Percentiles rank a stretch among this genome's conserved stretches.
phyloP scores from a whole-genome alignment of 2,888 invertebrate species.

The Mactromeris polynyma region DNA sequence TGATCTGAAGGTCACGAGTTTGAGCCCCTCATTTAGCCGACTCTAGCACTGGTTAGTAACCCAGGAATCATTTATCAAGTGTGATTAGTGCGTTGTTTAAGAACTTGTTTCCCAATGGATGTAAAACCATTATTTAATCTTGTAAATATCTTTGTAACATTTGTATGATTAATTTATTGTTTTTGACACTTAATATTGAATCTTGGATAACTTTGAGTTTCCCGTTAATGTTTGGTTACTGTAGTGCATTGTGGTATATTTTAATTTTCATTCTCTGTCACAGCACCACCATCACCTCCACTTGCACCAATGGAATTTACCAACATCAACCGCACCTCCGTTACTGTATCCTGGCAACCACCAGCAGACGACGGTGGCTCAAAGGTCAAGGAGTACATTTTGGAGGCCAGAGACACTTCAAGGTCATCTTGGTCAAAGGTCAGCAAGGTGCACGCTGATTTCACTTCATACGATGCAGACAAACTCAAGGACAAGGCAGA shows the following conservation, averaged over 20 bases:
- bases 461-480: constrained; percentile 81
- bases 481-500: constrained; percentile 87
- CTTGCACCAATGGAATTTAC: constrained; percentile 82
- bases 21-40: too few relatives aligned
- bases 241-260: not conserved
- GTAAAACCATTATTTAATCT: too few relatives aligned
- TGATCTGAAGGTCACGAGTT: too few relatives aligned
- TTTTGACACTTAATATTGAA: too few relatives aligned
- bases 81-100: too few relatives aligned
- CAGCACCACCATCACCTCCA: constrained; percentile 82
- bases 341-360: constrained; percentile 89
- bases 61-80: too few relatives aligned
- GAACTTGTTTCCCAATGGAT: too few relatives aligned
- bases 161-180: too few relatives aligned
- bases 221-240: not conserved
- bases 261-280: constrained; percentile 7
- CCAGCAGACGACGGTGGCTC: constrained; percentile 96
- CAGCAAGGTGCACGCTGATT: constrained; percentile 93
- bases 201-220: too few relatives aligned
- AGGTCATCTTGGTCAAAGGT: constrained; percentile 91
- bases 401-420: constrained; percentile 83
- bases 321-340: constrained; percentile 80
- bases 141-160: too few relatives aligned
- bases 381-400: constrained; percentile 88
- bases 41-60: too few relatives aligned